Conservation (phyloP, 2,113 vertebrate species). For the Clarias macrocephalus region DNA sequence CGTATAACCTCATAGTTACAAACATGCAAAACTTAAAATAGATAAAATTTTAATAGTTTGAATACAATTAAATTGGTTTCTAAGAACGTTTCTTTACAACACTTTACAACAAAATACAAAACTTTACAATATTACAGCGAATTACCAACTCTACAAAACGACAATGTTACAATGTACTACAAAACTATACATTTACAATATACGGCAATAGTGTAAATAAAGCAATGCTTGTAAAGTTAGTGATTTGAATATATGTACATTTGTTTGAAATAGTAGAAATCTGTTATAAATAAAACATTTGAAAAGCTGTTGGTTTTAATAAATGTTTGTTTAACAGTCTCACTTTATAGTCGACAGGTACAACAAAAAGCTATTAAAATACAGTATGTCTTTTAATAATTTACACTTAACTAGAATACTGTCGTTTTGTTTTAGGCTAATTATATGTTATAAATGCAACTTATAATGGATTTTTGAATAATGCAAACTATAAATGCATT, state of each 20-base stretch:
- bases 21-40: no score
- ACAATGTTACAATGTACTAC: neutral
- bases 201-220: neutral
- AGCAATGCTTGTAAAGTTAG: neutral
- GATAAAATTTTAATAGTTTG: no score
- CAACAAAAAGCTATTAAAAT: neutral
- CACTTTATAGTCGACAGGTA: neutral
- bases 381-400: neutral
- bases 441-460: neutral
- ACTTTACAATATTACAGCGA: no score
- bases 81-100: no score
- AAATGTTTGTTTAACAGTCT: no score
- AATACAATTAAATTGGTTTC: no score
- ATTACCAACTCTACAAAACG: no score
- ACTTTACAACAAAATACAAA: no score
- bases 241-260: neutral
- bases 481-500: neutral
- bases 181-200: neutral
- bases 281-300: no score
- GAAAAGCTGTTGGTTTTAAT: no score
- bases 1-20: no score
- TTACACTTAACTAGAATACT: neutral
- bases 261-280: no score
- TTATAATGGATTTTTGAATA: neutral
- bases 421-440: neutral